phyloP scores from a whole-genome alignment of 2,113 vertebrate genomes.

The Erythrolamprus reginae region DNA sequence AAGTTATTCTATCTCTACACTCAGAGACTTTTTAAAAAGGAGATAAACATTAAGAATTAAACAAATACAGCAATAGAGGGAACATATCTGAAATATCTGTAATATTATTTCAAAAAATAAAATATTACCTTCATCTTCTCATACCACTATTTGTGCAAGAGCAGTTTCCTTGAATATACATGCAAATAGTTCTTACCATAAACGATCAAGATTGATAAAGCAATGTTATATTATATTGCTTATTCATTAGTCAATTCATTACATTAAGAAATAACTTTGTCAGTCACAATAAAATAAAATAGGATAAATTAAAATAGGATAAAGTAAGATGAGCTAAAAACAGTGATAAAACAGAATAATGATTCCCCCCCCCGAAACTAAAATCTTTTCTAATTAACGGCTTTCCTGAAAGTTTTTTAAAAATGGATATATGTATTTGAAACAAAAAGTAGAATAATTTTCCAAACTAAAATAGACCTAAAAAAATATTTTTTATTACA shows the following conservation, averaged over 20 bases:
- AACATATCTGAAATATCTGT: conserved; percentile 30
- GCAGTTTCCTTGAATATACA: not conserved
- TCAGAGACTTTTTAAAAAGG: conserved; percentile 43
- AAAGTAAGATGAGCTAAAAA: conserved; percentile 5
- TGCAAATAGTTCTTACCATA: not conserved
- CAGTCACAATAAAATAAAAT: not conserved
- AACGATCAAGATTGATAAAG: conserved; percentile 17
- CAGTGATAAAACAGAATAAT: conserved; percentile 37
- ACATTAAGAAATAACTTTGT: not conserved
- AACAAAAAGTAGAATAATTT: conserved; percentile 31
- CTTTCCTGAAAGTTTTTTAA: conserved; percentile 19
- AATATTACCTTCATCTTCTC: conserved; percentile 30
- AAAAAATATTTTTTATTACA: conserved; percentile 53
- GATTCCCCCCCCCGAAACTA: no score
- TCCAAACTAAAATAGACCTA: conserved; percentile 40
- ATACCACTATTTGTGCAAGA: conserved; percentile 28
- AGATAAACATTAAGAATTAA: conserved; percentile 18
- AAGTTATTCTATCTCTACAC: conserved; percentile 30
- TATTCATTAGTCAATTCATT: not conserved
- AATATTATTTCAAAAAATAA: not conserved
- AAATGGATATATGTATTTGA: conserved; percentile 10
- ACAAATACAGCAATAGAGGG: conserved; percentile 28
- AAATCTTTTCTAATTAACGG: conserved; percentile 2
- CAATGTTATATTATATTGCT: not conserved
- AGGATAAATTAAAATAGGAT: not conserved